Conservation (phyloP, 2,113 vertebrate genomes). For the Trogon surrucura region DNA sequence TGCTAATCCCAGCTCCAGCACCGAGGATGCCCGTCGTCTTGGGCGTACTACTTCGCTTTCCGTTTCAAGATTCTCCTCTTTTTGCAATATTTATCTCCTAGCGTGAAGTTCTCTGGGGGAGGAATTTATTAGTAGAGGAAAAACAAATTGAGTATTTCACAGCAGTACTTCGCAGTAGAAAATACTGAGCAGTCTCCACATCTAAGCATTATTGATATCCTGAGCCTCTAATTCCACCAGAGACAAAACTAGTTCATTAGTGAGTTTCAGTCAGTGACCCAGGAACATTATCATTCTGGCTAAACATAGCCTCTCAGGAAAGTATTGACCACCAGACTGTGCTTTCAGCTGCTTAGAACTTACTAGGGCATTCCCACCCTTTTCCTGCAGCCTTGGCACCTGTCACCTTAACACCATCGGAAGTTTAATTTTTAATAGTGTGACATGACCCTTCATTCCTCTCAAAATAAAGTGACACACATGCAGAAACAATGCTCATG, state of each 20-base stretch:
- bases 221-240: neutral
- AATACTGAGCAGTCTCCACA: neutral
- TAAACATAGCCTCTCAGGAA: neutral
- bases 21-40: neutral
- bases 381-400: neutral
- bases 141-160: neutral
- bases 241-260: neutral
- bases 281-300: neutral
- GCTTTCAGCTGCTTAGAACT: neutral
- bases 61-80: neutral
- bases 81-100: neutral
- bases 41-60: neutral
- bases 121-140: neutral
- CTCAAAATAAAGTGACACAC: neutral
- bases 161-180: neutral
- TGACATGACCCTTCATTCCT: neutral
- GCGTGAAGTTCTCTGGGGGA: neutral
- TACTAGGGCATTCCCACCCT: neutral
- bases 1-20: neutral
- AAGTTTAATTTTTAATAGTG: slow-evolving; percentile 10
- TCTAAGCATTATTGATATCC: neutral
- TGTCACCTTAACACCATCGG: neutral
- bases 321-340: neutral
- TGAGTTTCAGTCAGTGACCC: neutral
- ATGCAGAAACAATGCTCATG: fast-evolving